A percentile compares a stretch with the other conserved stretches of the same genome.
These are phyloP conservation scores for Dendrocincla fuliginosa DNA, from an alignment of 2,797 vertebrate species.

Conservation along the genomic window DNA sequence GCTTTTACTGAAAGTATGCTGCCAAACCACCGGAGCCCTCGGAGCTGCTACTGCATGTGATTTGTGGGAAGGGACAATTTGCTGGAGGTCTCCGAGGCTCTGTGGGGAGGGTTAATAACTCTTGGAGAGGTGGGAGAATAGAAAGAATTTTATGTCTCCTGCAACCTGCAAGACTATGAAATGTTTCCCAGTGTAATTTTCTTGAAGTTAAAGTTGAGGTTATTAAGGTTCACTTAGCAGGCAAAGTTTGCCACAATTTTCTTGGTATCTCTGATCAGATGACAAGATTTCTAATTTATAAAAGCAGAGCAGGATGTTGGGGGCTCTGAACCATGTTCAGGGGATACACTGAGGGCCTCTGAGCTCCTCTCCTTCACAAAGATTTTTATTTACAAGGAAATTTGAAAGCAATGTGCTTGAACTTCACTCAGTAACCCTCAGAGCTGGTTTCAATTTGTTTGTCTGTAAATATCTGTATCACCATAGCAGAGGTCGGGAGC, in stretches of 20 bases:
- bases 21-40: neutral
- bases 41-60: neutral
- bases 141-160: conserved; percentile 65
- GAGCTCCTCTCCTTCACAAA: conserved; percentile 7
- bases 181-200: conserved; percentile 78
- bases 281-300: conserved; percentile 79
- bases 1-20: neutral
- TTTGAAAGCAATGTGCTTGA: conserved; percentile 16
- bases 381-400: conserved; percentile 55
- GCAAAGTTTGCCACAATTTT: conserved; percentile 78
- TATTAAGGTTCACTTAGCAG: conserved; percentile 78
- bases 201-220: conserved; percentile 81
- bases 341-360: conserved; percentile 33
- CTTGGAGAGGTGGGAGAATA: conserved; percentile 60
- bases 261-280: conserved; percentile 72
- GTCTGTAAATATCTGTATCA: neutral
- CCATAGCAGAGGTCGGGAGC: rapidly evolving
- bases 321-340: conserved; percentile 71
- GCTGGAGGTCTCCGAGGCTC: conserved; percentile 58
- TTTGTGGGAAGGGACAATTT: conserved; percentile 40
- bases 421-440: neutral
- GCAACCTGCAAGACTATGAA: conserved; percentile 67
- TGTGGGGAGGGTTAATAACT: conserved; percentile 73
- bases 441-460: neutral
- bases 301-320: conserved; percentile 63